Evolutionary conservation across 92 coral and sea anemone species (phyloP), one percentile per base, ranked within the genome.

Genomic region (Isaurus tuberculatus): DNA sequence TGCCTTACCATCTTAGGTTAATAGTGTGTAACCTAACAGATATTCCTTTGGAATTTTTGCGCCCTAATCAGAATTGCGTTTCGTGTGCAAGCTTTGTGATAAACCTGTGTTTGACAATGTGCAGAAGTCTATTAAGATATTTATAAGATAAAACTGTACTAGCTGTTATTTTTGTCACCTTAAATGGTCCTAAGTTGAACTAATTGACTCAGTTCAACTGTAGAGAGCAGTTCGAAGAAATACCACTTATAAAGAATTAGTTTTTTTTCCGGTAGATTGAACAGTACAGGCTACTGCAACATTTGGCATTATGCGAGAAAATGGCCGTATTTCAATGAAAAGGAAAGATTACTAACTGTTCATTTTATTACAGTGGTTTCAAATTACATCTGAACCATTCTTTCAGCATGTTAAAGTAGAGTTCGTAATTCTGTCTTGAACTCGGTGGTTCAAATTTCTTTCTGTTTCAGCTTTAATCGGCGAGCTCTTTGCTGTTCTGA

Each of bases 71-170:
- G 2, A 19, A 55, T 55, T 19, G 1, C 3, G 20, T 49, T 19
- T 55, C 7, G 8, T 20, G 19, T 55, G 46, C 8, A 10, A 17
- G 22, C 22, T 49, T 65, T 49, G 44, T 16, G 27, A 20, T 73
- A 30, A 10, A 29, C 31, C 80, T 77, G 82, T 60, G 49, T 77
- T 77, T 77, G 82, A 33, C 82, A 77, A 60, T 57, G 70, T 36
- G 14, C 26, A 1, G 26, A 16, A 77, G 53, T 33, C 70, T 77
- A 32, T 16, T 60, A 29, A 15, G 7, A 36, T 77, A 77, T 77
- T 77, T 77, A 77, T 77, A 65, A 55, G 34, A 57, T 60, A 77
- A 77, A 36, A 15, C 53, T 57, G 70, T 36, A 60, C 7, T 58
- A 53, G 81, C 33, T 27, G 36, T 23, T 58, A 3, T 15, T 25